phyloP scores from a whole-genome alignment of 2,113 vertebrate species.

The Thunnus maccoyii region DNA sequence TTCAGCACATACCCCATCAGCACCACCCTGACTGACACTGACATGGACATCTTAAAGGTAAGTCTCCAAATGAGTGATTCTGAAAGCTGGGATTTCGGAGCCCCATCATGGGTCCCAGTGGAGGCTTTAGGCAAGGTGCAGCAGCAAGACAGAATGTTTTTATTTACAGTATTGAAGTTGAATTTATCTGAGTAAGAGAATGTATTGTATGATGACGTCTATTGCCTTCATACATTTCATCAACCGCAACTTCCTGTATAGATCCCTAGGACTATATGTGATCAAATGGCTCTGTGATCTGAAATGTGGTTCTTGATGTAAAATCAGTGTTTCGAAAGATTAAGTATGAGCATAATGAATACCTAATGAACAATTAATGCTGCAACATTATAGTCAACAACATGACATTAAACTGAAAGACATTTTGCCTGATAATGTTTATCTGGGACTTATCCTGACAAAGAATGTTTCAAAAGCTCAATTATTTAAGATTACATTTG shows the following conservation, averaged over 20 bases:
- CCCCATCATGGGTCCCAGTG: neutral
- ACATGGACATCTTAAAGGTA: constrained; percentile 88
- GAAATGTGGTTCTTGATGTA: neutral
- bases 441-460: no score
- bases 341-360: neutral
- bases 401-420: neutral
- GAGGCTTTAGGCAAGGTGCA: neutral
- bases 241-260: neutral
- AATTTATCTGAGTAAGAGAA: neutral
- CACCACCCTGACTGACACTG: constrained; percentile 74
- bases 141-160: neutral
- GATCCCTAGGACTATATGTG: neutral
- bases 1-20: constrained; percentile 79
- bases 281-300: neutral
- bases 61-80: constrained; percentile 54
- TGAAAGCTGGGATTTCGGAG: neutral
- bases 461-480: neutral
- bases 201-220: neutral
- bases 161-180: neutral
- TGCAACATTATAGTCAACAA: neutral
- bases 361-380: neutral
- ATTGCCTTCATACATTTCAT: neutral
- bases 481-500: neutral
- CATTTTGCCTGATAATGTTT: neutral
- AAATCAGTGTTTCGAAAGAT: neutral